Evolutionary conservation across 2,888 invertebrate species (phyloP), one percentile per base, ranked within the genome.

Genomic region (Heteromurus nitidus): DNA sequence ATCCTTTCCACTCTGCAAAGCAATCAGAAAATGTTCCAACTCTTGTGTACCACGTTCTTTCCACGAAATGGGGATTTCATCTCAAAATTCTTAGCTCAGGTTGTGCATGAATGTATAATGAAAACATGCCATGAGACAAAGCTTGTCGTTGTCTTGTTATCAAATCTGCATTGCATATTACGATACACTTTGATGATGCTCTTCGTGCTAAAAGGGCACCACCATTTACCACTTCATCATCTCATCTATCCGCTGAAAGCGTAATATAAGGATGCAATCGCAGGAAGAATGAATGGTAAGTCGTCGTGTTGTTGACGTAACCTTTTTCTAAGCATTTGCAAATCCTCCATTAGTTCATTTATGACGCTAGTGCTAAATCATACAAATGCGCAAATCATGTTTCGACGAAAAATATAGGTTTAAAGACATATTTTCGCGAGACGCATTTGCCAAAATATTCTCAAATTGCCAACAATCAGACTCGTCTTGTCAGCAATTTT

Each of bases 221-320:
- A 13, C 36, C 36, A 36, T 13, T n/a, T n/a, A 36, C 36, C 7
- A 47, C 47, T 47, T n/a, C 47, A 13, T 13, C 47, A 47, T 47
- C 47, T 5, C 47, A 11, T 47, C 11, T n/a, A 55, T n/a, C 9
- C 24, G 7, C 62, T 31, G 16, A 11, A 42, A 24, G 22, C 22
- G 55, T 55, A 55, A 20, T 55, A 22, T 20, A 18, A 11, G 50
- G 3, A 13, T 13, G n/a, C 3, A 5, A 50, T n/a, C 22, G 53
- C 26, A n/a, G n/a, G 77, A 69, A 69, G 77, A 64, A 77, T 77
- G 68, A n/a, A n/a, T n/a, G n/a, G n/a, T n/a, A n/a, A n/a, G n/a
- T n/a, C n/a, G n/a, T n/a, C n/a, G n/a, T n/a, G n/a, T n/a, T 50
- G 67, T 77, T 69, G 69, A 77, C 58, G 77, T 64, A 77, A 69